Evolutionary conservation across 2,888 invertebrate genomes (phyloP), one percentile per base, ranked within the genome.

Genomic region (Cremastinae sp.): DNA sequence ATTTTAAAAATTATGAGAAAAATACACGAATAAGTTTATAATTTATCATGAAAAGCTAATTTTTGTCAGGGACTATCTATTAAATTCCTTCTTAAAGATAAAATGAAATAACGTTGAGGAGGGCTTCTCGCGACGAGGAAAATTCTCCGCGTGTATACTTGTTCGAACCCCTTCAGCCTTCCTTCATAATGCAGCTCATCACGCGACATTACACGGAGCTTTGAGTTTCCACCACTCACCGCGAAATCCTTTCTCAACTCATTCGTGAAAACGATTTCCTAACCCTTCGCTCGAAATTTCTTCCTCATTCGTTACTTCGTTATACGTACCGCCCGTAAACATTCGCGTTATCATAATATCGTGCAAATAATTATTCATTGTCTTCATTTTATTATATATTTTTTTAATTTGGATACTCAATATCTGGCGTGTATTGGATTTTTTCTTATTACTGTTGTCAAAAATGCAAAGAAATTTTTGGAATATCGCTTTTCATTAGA

Each of bases 171-270:
- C 68, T 58, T 66, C 59, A 22, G 34, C 43, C 69, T 59, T 12
- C 51, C 45, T 43, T 59, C 70, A 59, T 61, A 71, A 54, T 41
- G 47, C 61, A 56, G 71, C 65, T 71, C 70, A 66, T 71, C 65
- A 66, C 61, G 58, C 56, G 62, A 74, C 69, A 69, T 58, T 69
- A 69, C 74, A 74, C 69, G 69, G 73, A 61, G 73, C 65, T 73
- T 66, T 73, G 73, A 66, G 73, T 54, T 51, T 66, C 59, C 53
- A 36, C 43, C 59, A 66, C 65, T 59, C 59, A 43, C 58, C 51
- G 72, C 56, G 36, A 73, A 73, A 59, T 53, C 22, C 58, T 34
- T 36, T 36, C 49, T 59, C 45, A 59, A 53, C 58, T 61, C 59
- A 54, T 51, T 66, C 59, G 66, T 59, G 45, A 58, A 73, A 66